Evolutionary conservation across 2,113 vertebrate genomes (phyloP), one percentile per base, ranked within the genome.

Genomic region (Eolophus roseicapilla): DNA sequence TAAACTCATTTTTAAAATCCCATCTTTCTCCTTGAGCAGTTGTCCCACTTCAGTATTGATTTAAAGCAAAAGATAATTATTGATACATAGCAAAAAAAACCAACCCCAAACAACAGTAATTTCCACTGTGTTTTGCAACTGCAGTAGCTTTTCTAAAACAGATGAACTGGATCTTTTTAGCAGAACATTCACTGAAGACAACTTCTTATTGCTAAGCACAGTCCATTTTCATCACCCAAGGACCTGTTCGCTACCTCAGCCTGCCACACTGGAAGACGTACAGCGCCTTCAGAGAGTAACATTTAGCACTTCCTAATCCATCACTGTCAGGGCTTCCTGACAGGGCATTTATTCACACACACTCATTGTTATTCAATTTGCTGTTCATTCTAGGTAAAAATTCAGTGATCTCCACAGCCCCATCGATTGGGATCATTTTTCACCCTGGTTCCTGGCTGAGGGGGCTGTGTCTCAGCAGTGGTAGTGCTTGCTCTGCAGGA

Each of bases 351-450:
- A 98, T 98, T 99, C 99, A 99, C 98, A 82, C 4, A 37, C 92
- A 74, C 98, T 99, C 98, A 98, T 98, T 98, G 99, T 98, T 98
- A 98, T 98, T 99, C 98, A 98, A 97, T 98, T 98, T 98, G 97
- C 98, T 97, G 95, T 88, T 97, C 97, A 86, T 97, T 98, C 98
- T 92, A 97, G 98, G 98, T 96, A 98, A 98, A 93, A 93, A 97
- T 68, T 35, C 75, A 4, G 82, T 69, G 95, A 93, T 97, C 93
- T 95, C 90, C 83, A 68, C 90, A 97, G 97, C 93, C 96, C 95
- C 97, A 94, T 43, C 69, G 96, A 96, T 25, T 16, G 94, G 94
- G 96, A 97, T 98, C 96, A 98, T 98, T 98, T 98, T 98, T 98
- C 98, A 98, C 94, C 69, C 73, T 3, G 82, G 43, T 68, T 97